These are phyloP conservation scores for Atherinomorus stipes DNA, from an alignment of 2,113 vertebrate genomes.

Conservation along the genomic window DNA sequence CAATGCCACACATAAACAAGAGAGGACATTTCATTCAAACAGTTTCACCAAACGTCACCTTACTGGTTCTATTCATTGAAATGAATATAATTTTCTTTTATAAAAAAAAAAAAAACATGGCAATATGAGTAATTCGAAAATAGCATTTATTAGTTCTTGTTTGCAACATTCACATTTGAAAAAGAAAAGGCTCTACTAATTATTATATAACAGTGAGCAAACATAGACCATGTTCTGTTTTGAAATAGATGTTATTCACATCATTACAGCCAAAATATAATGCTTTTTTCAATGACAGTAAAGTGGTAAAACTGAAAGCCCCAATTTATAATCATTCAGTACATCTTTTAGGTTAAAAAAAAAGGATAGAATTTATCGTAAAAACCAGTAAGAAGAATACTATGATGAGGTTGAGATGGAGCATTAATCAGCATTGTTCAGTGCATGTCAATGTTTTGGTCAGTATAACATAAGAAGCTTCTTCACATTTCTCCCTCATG, in stretches of 20 bases:
- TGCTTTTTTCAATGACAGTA: background rate
- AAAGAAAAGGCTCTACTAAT: conserved; percentile 36
- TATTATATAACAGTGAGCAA: conserved; percentile 41
- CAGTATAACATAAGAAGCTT: conserved; percentile 53
- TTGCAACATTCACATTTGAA: conserved; percentile 86
- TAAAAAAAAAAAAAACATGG: conserved; percentile 64
- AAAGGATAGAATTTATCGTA: background rate
- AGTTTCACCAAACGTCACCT: conserved; percentile 33
- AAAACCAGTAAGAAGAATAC: conserved; percentile 13
- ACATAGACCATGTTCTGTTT: conserved; percentile 27
- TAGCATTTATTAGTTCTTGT: conserved; percentile 84
- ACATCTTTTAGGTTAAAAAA: background rate
- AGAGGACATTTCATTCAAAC: conserved; percentile 25
- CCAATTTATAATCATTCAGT: background rate
- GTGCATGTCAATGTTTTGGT: conserved; percentile 46
- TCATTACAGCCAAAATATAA: conserved; percentile 12
- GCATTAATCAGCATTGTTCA: conserved; percentile 27
- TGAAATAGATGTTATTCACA: conserved; percentile 28
- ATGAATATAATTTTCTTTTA: conserved; percentile 25
- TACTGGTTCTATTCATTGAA: conserved; percentile 17
- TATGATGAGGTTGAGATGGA: conserved; percentile 34
- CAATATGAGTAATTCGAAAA: conserved; percentile 76
- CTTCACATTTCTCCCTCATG: conserved; percentile 21
- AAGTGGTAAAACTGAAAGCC: conserved; percentile 1
- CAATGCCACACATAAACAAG: conserved; percentile 15